These are phyloP conservation scores for Aradophagus sp. DNA, from an alignment of 1,140 invertebrate species.

Conservation along the genomic window DNA sequence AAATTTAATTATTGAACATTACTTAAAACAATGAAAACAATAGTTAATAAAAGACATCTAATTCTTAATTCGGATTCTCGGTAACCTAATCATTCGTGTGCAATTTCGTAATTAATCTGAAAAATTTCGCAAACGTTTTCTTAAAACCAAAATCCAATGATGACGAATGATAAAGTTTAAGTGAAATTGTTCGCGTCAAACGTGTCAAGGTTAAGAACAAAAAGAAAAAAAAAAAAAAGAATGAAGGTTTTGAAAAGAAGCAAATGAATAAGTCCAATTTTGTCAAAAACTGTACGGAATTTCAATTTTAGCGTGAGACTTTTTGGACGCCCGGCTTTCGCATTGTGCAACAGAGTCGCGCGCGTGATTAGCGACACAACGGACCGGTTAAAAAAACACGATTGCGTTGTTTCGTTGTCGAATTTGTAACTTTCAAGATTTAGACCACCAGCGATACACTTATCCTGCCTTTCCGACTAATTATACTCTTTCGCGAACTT, in stretches of 20 bases:
- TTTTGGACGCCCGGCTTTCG: slow-evolving; percentile 10
- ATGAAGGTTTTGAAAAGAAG: no score
- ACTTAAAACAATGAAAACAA: no score
- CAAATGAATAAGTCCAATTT: slow-evolving; percentile 1
- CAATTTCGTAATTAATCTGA: no score
- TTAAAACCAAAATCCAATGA: no score
- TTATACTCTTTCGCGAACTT: not conserved
- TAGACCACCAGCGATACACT: no score
- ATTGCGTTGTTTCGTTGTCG: slow-evolving; percentile 13
- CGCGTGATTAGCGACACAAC: slow-evolving; percentile 14
- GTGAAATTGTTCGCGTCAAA: not conserved
- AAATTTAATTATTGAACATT: no score
- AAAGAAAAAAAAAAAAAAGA: no score
- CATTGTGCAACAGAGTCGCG: slow-evolving; percentile 11
- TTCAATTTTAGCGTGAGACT: slow-evolving; percentile 20
- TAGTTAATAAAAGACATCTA: no score
- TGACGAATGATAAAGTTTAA: no score
- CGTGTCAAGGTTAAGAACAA: slow-evolving; percentile 8
- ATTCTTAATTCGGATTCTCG: no score
- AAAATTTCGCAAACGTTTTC: no score
- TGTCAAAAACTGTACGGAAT: slow-evolving; percentile 11
- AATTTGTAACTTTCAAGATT: slow-evolving; percentile 4
- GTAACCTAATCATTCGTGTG: no score
- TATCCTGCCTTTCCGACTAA: not conserved
- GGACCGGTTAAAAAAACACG: slow-evolving; percentile 25